Base-by-base conservation (phyloP, 2,113 vertebrate genomes). In the Apteryx mantelli region DNA sequence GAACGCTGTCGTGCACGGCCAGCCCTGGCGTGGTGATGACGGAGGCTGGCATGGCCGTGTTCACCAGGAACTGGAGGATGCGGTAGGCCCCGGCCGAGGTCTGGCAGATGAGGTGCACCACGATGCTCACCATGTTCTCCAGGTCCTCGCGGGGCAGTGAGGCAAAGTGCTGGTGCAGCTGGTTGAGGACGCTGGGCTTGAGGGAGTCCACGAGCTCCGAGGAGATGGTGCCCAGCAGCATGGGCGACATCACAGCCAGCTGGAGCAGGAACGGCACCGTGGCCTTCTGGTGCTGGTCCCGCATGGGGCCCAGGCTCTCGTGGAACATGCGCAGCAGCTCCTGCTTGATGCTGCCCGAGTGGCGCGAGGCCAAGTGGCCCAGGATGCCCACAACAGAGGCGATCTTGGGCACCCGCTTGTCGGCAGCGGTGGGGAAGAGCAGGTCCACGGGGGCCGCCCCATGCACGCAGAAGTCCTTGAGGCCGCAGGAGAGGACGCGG, bases 371-470 rank as follows among this genome's bases (percentile, higher is more conserved):
- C 38, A 99, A 85, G 82, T 99, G 99, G 2, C 99, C 99, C 6
- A 99, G 89, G 50, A 99, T 99, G 9, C 99, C 99, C 13, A 99
- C 99, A 64, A 99, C 99, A 0, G 99, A 99, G 2, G 99, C 99
- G 6, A 99, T 99, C 70, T 99, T 99, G 13, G 99, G 99, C 3
- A 99, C 99, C 4, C 99, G 97, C 80, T 98, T 99, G 30, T 98
- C 97, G 1, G 95, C 66, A 5, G 66, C 19, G 11, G 34, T 82
- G 71, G 98, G 98, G 19, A 98, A 98, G 16, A 96, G 97, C 18
- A 96, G 96, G 15, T 97, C 95, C 68, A 98, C 98, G 4, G 66
- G 56, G 2, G 58, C 15, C 0, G 55, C 25, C 8, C 99, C 98
- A 4, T 99, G 99, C 32, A 99, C 98, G 56, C 99, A 99, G 85